Conservation (phyloP, 35 echinoderm and acorn worm genomes). For the Strongylocentrotus purpuratus region DNA sequence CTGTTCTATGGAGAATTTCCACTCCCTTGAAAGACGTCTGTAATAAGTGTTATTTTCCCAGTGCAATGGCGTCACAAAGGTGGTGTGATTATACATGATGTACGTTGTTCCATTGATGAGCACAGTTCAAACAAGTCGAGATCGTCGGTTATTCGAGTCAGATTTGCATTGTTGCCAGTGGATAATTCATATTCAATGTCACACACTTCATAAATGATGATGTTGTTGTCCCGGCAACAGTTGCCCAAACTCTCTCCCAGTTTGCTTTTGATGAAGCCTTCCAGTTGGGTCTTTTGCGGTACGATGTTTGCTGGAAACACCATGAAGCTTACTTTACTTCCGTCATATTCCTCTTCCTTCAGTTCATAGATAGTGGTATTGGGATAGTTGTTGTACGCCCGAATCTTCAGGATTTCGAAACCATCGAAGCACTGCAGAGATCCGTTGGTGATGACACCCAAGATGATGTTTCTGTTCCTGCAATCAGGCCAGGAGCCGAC, state of each 20-base stretch:
- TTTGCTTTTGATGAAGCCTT: background rate
- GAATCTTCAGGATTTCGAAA: background rate
- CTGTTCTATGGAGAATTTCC: background rate
- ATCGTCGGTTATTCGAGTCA: background rate
- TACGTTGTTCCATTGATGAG: background rate
- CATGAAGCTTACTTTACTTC: background rate
- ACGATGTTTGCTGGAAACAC: background rate
- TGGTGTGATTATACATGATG: background rate
- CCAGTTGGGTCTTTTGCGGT: background rate
- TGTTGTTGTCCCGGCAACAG: background rate
- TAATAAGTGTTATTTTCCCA: background rate
- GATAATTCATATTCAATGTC: background rate
- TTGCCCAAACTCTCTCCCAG: background rate
- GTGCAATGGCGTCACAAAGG: background rate
- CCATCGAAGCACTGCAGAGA: constrained; percentile 4
- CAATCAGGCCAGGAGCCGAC: background rate
- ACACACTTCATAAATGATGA: background rate
- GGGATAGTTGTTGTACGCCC: background rate
- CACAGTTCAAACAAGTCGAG: background rate
- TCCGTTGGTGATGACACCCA: background rate
- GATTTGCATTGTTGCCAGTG: background rate
- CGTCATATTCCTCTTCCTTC: background rate
- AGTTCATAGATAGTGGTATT: background rate
- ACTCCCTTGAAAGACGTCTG: background rate
- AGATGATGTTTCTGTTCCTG: background rate